Conservation (phyloP, 1,140 invertebrate species). For the Lepidurus couesii region DNA sequence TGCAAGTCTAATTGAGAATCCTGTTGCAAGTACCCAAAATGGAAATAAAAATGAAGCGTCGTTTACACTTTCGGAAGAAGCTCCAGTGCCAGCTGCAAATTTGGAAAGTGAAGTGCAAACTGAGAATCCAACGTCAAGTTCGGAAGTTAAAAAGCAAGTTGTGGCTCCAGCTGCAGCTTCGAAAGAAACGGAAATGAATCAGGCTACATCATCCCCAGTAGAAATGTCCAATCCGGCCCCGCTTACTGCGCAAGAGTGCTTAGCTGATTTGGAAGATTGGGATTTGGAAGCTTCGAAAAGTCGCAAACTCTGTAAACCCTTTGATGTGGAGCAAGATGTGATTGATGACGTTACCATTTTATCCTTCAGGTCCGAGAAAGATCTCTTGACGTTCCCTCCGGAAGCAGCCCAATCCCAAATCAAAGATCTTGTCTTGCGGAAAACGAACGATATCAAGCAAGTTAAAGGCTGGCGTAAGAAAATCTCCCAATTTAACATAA, state of each 20-base stretch:
- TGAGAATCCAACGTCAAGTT: too few relatives aligned
- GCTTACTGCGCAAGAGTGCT: neutral
- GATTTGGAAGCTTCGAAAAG: neutral
- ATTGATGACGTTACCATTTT: constrained; percentile 27
- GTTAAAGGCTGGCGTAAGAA: constrained; percentile 28
- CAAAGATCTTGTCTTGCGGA: neutral
- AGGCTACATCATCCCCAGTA: neutral
- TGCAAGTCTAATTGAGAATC: too few relatives aligned
- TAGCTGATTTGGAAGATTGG: neutral
- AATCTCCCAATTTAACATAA: neutral
- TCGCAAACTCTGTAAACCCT: neutral
- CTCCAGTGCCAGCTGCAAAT: too few relatives aligned
- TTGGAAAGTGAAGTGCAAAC: too few relatives aligned
- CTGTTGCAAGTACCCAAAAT: too few relatives aligned
- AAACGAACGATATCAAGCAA: constrained; percentile 29
- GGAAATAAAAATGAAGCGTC: too few relatives aligned
- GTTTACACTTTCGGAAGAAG: too few relatives aligned
- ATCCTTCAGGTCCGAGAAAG: constrained; percentile 7
- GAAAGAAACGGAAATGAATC: too few relatives aligned
- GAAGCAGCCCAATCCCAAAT: neutral
- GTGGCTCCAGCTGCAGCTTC: too few relatives aligned
- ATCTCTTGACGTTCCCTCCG: neutral
- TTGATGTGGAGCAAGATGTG: constrained; percentile 19
- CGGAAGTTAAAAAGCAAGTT: too few relatives aligned
- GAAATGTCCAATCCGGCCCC: neutral